phyloP scores from a whole-genome alignment of 2,113 vertebrate species.

The Nettapus auritus region DNA sequence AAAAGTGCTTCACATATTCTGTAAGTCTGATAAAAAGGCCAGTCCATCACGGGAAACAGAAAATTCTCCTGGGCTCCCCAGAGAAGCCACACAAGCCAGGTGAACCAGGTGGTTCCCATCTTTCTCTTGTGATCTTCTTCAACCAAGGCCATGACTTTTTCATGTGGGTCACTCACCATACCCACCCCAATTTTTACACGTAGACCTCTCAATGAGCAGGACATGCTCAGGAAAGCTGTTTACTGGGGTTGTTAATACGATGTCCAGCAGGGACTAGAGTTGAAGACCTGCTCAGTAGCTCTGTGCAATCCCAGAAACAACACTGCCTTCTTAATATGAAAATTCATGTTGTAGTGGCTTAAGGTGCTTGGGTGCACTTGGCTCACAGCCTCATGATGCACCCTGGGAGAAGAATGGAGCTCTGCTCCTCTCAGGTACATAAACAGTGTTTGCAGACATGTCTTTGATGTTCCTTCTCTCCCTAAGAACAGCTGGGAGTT shows the following conservation, averaged over 20 bases:
- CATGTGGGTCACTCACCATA: not conserved
- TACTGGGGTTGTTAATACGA: too few species aligned
- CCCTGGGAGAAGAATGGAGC: not conserved
- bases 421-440: not conserved
- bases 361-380: not conserved
- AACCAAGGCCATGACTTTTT: not conserved
- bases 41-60: not conserved
- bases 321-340: not conserved
- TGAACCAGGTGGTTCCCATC: too few species aligned
- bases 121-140: not conserved
- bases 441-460: not conserved
- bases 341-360: not conserved
- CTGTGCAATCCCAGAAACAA: not conserved
- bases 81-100: not conserved
- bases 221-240: not conserved
- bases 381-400: not conserved
- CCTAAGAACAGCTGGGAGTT: constrained; percentile 26
- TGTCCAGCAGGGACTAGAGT: not conserved
- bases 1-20: not conserved
- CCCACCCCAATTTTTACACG: not conserved
- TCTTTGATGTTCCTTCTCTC: constrained; percentile 11
- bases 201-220: not conserved
- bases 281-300: not conserved
- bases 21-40: not conserved
- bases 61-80: not conserved